Percentiles rank a stretch among this genome's conserved stretches.
Conservation (phyloP, 2,888 invertebrate species). For the Cryptus viduatorius region DNA sequence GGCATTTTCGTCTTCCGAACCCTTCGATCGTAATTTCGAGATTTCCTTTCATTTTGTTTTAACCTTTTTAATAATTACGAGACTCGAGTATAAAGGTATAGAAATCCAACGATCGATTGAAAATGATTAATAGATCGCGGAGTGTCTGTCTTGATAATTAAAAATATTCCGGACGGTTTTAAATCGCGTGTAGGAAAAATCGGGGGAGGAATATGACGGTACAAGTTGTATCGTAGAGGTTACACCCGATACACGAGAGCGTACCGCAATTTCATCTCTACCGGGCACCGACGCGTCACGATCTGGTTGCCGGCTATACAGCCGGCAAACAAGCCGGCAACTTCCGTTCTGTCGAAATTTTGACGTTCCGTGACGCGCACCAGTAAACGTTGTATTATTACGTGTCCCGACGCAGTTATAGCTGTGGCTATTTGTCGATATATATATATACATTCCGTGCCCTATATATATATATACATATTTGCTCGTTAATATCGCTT, state of each 20-base stretch:
- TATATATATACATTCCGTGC: not conserved
- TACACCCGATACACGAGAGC: slow-evolving; percentile 42
- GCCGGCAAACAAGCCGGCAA: slow-evolving; percentile 64
- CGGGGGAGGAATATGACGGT: slow-evolving; percentile 13
- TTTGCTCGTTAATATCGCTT: slow-evolving; percentile 10
- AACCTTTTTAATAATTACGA: not conserved
- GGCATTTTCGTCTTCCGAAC: not conserved
- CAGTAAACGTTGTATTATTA: slow-evolving; percentile 63
- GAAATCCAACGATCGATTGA: not conserved
- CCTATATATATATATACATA: not conserved
- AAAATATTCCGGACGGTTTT: not conserved
- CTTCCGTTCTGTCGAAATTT: slow-evolving; percentile 79
- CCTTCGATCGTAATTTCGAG: too few species aligned
- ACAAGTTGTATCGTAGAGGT: slow-evolving; percentile 38
- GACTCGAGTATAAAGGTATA: not conserved
- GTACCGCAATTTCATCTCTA: slow-evolving; percentile 73
- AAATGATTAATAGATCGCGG: not conserved
- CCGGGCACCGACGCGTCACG: slow-evolving; percentile 73
- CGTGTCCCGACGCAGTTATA: slow-evolving; percentile 34
- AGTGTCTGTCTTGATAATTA: not conserved
- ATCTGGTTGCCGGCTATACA: slow-evolving; percentile 74
- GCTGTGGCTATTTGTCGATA: slow-evolving; percentile 20
- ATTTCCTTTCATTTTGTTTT: not conserved
- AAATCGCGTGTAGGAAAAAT: slow-evolving; percentile 30
- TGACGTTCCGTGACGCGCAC: slow-evolving; percentile 78